These are phyloP conservation scores for Podarcis muralis DNA, from an alignment of 2,113 vertebrate genomes.

Conservation along the genomic window DNA sequence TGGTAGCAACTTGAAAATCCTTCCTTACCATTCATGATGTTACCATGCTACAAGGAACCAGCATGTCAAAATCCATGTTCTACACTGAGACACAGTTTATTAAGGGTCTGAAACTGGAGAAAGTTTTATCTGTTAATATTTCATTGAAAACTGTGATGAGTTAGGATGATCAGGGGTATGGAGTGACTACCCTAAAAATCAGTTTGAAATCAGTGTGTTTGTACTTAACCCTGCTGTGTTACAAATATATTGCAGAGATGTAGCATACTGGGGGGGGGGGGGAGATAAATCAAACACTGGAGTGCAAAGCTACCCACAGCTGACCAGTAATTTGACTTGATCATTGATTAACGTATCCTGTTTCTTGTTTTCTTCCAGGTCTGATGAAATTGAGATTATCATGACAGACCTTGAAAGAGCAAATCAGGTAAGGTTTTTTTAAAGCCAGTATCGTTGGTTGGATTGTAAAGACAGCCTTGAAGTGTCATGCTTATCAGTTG, in stretches of 20 bases:
- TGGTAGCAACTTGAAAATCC: neutral
- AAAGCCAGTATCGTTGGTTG: neutral
- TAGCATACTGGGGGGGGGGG: accelerated
- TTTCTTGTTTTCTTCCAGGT: slow-evolving; percentile 77
- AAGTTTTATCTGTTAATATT: slow-evolving; percentile 55
- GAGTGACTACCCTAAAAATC: neutral
- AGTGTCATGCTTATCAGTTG: neutral
- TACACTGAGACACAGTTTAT: slow-evolving; percentile 13
- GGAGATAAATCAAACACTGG: neutral
- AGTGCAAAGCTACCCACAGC: neutral
- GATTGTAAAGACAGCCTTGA: neutral
- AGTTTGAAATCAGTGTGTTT: neutral
- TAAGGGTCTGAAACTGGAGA: slow-evolving; percentile 14
- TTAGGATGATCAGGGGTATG: slow-evolving; percentile 21
- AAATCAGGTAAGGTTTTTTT: slow-evolving; percentile 88
- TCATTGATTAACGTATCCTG: slow-evolving; percentile 47
- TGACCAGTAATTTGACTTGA: neutral
- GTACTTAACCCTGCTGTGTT: neutral
- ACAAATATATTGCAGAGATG: neutral
- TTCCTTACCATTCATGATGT: too few species aligned
- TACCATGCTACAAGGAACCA: too few species aligned
- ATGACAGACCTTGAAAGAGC: slow-evolving; percentile 99
- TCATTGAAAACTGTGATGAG: slow-evolving; percentile 58
- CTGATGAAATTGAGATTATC: slow-evolving; percentile 98
- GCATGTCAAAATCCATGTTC: slow-evolving; percentile 27